These are phyloP conservation scores for Muschampia plurimacula DNA, from an alignment of 2,888 invertebrate species.

Conservation along the genomic window DNA sequence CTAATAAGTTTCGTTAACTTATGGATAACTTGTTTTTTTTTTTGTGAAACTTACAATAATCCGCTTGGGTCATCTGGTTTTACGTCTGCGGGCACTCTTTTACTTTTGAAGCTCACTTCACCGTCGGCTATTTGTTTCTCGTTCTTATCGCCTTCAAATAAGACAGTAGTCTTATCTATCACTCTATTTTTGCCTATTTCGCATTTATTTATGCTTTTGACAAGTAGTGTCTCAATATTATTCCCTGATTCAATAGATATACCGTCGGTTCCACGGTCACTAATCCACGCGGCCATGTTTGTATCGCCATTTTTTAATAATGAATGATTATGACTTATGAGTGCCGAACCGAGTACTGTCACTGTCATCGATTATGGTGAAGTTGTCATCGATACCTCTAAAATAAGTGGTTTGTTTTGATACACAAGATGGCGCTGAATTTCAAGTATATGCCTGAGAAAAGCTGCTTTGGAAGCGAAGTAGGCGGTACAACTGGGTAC, in stretches of 20 bases:
- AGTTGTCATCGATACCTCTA: slow-evolving; percentile 48
- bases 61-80: slow-evolving; percentile 49
- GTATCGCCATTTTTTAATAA: slow-evolving; percentile 42
- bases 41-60: slow-evolving; percentile 32
- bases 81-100: slow-evolving; percentile 51
- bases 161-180: background rate
- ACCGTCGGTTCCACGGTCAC: slow-evolving; percentile 57
- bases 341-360: slow-evolving; percentile 5
- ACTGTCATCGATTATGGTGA: slow-evolving; percentile 20
- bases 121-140: slow-evolving; percentile 41
- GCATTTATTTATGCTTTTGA: slow-evolving; percentile 41
- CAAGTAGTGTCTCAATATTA: slow-evolving; percentile 46
- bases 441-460: slow-evolving; percentile 52
- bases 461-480: slow-evolving; percentile 56
- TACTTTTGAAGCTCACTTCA: slow-evolving; percentile 55
- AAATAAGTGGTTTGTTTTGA: slow-evolving; percentile 34
- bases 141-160: background rate
- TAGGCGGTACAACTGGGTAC: slow-evolving; percentile 52
- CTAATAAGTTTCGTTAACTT: background rate
- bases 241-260: slow-evolving; percentile 53
- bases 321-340: background rate
- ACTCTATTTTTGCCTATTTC: slow-evolving; percentile 25
- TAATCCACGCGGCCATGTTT: slow-evolving; percentile 78
- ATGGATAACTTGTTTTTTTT: background rate
- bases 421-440: slow-evolving; percentile 67